Conservation (phyloP, 2,797 vertebrate genomes). For the Simalia tracyae region DNA sequence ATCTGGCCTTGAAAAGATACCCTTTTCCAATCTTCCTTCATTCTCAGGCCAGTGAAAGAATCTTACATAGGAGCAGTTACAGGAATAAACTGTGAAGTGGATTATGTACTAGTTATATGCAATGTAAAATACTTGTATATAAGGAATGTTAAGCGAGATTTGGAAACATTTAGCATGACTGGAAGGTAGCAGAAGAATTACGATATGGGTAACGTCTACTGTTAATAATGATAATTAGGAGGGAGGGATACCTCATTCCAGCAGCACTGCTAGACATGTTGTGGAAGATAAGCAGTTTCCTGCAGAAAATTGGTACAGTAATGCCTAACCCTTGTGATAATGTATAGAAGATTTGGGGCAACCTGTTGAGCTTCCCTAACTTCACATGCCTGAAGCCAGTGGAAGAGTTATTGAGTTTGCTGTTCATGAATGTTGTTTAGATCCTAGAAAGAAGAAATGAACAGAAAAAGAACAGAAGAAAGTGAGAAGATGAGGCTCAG, state of each 20-base stretch:
- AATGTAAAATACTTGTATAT: not conserved
- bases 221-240: not conserved
- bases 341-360: not conserved
- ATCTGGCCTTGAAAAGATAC: conserved; percentile 8
- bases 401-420: not conserved
- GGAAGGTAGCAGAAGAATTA: not conserved
- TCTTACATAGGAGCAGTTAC: not conserved
- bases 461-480: not conserved
- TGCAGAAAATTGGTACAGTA: not conserved
- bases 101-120: not conserved
- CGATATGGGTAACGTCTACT: not conserved
- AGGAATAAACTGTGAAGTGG: not conserved
- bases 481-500: not conserved
- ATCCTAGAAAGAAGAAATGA: not conserved
- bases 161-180: not conserved
- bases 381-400: not conserved
- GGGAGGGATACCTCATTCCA: not conserved
- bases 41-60: not conserved
- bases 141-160: not conserved
- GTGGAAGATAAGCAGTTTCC: not conserved
- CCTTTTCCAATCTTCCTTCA: not conserved
- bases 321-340: not conserved
- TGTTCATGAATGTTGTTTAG: not conserved
- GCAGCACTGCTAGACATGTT: not conserved
- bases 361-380: not conserved